A percentile compares a stretch with the other conserved stretches of the same genome.
Conservation (phyloP, 2,797 vertebrate species). For the Chaetophractus vellerosus region DNA sequence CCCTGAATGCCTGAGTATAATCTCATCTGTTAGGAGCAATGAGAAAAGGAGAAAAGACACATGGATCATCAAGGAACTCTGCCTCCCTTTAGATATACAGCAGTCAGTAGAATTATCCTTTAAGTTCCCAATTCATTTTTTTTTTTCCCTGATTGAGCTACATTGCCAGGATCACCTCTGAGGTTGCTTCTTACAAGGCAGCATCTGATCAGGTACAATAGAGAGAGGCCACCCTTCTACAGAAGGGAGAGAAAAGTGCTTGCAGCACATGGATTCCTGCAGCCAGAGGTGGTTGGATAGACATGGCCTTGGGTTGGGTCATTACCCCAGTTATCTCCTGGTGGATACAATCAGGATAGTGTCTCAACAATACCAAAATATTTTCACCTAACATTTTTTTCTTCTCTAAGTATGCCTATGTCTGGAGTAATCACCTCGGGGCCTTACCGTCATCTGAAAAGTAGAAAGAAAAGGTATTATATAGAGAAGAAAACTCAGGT, state of each 20-base stretch:
- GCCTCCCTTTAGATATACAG: background rate
- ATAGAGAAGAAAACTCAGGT: background rate
- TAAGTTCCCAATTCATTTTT: background rate
- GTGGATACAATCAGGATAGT: background rate
- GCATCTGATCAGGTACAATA: background rate
- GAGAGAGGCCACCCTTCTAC: background rate
- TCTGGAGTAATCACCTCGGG: background rate
- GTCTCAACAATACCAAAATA: background rate
- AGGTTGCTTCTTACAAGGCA: background rate
- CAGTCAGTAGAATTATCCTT: background rate
- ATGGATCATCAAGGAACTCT: background rate
- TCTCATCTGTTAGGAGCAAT: background rate
- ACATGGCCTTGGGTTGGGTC: background rate
- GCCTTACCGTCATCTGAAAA: background rate
- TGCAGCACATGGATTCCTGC: accelerated
- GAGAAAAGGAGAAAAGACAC: slow-evolving; percentile 45
- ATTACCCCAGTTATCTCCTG: too few species aligned
- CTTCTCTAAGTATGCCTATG: background rate
- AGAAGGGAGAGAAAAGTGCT: background rate
- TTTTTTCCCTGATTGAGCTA: background rate
- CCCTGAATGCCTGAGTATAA: background rate
- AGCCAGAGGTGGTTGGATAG: too few species aligned
- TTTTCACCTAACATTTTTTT: background rate
- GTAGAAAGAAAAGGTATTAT: background rate
- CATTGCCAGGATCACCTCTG: background rate